phyloP scores from a whole-genome alignment of 2,888 invertebrate species.

The Trachelus iudaicus region DNA sequence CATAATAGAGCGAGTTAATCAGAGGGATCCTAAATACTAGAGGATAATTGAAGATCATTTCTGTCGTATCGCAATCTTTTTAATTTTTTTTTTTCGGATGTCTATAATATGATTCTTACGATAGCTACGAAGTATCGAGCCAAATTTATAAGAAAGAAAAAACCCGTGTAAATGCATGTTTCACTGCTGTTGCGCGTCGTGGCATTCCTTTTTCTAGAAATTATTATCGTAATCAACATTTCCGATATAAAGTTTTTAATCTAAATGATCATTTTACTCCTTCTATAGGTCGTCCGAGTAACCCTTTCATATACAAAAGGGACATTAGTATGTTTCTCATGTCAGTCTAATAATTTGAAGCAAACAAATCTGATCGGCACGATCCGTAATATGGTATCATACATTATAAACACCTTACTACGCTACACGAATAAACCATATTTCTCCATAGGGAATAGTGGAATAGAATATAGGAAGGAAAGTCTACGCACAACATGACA shows the following conservation, averaged over 20 bases:
- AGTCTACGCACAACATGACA: constrained; percentile 12
- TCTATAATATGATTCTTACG: constrained; percentile 16
- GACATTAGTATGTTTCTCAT: background rate
- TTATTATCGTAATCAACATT: constrained; percentile 18
- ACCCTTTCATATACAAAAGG: background rate
- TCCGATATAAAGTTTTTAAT: background rate
- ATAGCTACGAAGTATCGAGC: background rate
- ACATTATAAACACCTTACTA: background rate
- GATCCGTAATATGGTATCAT: background rate
- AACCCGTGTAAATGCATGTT: background rate
- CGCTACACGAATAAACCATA: background rate
- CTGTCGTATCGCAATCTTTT: background rate
- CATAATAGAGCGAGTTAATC: background rate
- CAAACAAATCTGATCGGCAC: background rate
- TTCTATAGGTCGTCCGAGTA: background rate
- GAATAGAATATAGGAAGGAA: background rate
- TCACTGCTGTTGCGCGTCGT: background rate
- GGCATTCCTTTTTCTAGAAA: constrained; percentile 36
- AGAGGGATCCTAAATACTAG: background rate
- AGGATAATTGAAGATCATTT: background rate
- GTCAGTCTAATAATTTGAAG: background rate
- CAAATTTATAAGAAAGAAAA: constrained; percentile 12
- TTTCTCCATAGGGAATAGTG: background rate
- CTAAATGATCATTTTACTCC: background rate
- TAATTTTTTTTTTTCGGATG: constrained; percentile 12